Evolutionary conservation across 2,797 vertebrate genomes (phyloP).

Genomic region (Picus viridis): DNA sequence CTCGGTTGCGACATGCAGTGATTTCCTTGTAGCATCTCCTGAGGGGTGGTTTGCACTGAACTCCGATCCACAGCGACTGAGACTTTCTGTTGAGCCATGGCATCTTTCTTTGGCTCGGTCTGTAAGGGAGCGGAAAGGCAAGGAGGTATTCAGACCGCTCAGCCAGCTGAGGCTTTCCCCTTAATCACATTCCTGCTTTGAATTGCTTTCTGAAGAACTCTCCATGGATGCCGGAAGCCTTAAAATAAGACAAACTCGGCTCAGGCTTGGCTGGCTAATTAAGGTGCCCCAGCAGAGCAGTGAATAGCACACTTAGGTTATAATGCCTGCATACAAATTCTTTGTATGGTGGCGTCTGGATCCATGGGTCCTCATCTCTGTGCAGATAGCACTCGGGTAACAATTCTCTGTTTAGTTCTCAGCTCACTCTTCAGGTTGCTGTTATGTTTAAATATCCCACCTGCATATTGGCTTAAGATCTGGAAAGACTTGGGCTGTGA

Average conservation of each 20-base stretch:
- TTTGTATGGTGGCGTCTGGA: rapidly evolving
- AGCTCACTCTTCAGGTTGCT: neutral
- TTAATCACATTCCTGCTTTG: slow-evolving; percentile 8
- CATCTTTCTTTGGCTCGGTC: neutral
- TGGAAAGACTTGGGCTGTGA: neutral
- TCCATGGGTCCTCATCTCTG: rapidly evolving
- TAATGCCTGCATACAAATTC: neutral
- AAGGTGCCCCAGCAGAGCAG: neutral
- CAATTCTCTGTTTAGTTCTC: neutral
- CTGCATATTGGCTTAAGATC: neutral
- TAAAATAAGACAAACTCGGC: neutral
- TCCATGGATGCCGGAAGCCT: neutral
- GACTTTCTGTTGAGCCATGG: neutral
- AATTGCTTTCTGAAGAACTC: slow-evolving; percentile 2
- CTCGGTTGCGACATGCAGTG: neutral
- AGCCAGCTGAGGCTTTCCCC: neutral
- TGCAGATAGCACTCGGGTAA: neutral
- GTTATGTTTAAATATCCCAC: neutral
- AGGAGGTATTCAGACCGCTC: neutral
- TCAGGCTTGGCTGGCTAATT: neutral
- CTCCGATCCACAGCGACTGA: rapidly evolving
- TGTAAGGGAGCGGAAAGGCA: neutral
- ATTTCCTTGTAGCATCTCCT: neutral
- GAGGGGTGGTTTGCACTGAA: neutral
- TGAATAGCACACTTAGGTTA: neutral